phyloP scores from a whole-genome alignment of 1,140 invertebrate species.

The Limonius californicus region DNA sequence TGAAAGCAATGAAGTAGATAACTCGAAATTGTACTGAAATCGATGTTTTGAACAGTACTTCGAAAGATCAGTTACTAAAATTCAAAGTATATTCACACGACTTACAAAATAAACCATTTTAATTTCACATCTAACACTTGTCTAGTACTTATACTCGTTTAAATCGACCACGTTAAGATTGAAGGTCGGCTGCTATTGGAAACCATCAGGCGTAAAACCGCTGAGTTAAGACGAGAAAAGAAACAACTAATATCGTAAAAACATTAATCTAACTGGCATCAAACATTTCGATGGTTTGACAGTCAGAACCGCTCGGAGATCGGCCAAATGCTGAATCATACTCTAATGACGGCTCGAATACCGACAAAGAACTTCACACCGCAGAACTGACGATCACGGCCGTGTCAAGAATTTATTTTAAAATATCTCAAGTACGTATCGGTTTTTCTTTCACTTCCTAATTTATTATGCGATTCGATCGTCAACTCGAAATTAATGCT shows the following conservation, averaged over 20 bases:
- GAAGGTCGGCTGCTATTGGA: not conserved
- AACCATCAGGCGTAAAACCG: conserved; percentile 25
- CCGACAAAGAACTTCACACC: conserved; percentile 38
- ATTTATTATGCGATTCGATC: too few species aligned
- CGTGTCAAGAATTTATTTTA: conserved; percentile 13
- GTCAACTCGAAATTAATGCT: too few species aligned
- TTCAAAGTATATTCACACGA: too few species aligned
- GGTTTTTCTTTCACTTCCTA: not conserved
- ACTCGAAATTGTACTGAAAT: too few species aligned
- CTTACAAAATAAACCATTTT: too few species aligned
- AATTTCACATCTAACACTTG: too few species aligned
- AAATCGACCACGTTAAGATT: too few species aligned
- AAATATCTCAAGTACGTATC: conserved; percentile 13
- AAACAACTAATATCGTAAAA: conserved; percentile 42
- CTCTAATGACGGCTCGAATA: conserved; percentile 38
- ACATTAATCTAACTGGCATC: conserved; percentile 45
- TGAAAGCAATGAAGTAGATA: too few species aligned
- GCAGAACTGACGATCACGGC: conserved; percentile 23
- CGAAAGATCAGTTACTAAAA: too few species aligned
- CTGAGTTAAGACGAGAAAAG: conserved; percentile 32
- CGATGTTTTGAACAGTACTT: too few species aligned
- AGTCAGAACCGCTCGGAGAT: conserved; percentile 28
- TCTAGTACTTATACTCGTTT: too few species aligned
- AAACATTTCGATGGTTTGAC: conserved; percentile 44
- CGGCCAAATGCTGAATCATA: conserved; percentile 38